Conservation (phyloP, 2,113 vertebrate species). For the Sinocyclocheilus anophthalmus region DNA sequence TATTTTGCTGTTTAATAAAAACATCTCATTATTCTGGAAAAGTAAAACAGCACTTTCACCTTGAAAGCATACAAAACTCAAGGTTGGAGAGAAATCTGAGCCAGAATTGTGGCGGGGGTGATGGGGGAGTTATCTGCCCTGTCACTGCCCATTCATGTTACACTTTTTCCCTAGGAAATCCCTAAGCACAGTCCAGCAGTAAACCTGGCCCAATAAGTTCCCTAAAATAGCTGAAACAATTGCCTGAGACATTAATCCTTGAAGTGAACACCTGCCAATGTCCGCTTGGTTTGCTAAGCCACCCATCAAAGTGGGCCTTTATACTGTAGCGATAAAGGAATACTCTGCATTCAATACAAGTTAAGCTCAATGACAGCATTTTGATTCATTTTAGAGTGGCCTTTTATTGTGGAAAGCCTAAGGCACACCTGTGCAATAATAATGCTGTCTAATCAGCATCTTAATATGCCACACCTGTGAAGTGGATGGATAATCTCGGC, state of each 20-base stretch:
- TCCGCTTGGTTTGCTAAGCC: slow-evolving; percentile 64
- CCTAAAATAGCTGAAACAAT: slow-evolving; percentile 67
- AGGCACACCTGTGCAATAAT: no score
- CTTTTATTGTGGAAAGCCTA: no score
- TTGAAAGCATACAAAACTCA: slow-evolving; percentile 44
- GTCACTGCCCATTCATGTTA: slow-evolving; percentile 62
- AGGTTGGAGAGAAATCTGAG: slow-evolving; percentile 38
- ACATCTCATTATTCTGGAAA: slow-evolving; percentile 63
- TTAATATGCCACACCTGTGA: no score
- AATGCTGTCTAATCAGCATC: no score
- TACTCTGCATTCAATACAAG: neutral
- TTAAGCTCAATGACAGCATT: neutral
- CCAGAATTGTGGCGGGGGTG: neutral
- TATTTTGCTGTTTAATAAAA: slow-evolving; percentile 37
- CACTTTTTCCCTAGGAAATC: slow-evolving; percentile 60
- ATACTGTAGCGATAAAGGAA: neutral
- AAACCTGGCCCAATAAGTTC: slow-evolving; percentile 61
- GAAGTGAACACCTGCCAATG: slow-evolving; percentile 63
- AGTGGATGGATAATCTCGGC: no score
- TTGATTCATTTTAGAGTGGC: neutral
- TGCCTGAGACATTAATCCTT: slow-evolving; percentile 58
- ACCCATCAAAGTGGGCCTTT: slow-evolving; percentile 41
- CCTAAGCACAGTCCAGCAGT: slow-evolving; percentile 53
- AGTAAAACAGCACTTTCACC: slow-evolving; percentile 62
- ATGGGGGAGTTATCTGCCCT: slow-evolving; percentile 23